Conservation (phyloP, 92 coral and sea anemone genomes). For the Paragorgia papillata region DNA sequence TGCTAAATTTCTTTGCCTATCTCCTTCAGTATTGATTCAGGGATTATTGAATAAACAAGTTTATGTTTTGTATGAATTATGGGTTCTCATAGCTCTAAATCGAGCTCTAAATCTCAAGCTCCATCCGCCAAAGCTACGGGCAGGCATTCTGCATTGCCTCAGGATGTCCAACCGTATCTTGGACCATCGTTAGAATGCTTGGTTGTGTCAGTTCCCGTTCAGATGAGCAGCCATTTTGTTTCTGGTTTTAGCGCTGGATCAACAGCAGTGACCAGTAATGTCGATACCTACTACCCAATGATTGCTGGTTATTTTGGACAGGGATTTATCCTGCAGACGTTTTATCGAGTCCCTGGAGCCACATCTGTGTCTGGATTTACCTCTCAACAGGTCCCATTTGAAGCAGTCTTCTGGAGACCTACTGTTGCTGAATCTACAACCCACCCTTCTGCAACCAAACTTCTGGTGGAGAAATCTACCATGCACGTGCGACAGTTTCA, state of each 20-base stretch:
- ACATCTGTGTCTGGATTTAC: slow-evolving; percentile 57
- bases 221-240: slow-evolving; percentile 63
- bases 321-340: slow-evolving; percentile 62
- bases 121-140: slow-evolving; percentile 8
- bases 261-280: slow-evolving; percentile 71
- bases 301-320: slow-evolving; percentile 65
- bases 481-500: slow-evolving; percentile 59
- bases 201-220: slow-evolving; percentile 58
- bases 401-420: slow-evolving; percentile 70
- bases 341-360: slow-evolving; percentile 69
- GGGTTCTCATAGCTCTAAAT: too few relatives aligned
- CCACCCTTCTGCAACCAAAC: background rate
- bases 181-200: slow-evolving; percentile 60
- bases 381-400: slow-evolving; percentile 55
- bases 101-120: background rate
- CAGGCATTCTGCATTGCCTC: slow-evolving; percentile 59
- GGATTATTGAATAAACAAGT: too few relatives aligned
- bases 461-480: slow-evolving; percentile 66
- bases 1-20: too few relatives aligned
- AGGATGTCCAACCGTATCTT: slow-evolving; percentile 58
- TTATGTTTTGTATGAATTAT: too few relatives aligned
- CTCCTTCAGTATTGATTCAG: too few relatives aligned
- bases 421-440: background rate
- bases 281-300: slow-evolving; percentile 68
- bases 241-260: slow-evolving; percentile 67